Evolutionary conservation across 2,113 vertebrate genomes (phyloP).

Genomic region (Sinocyclocheilus anophthalmus): DNA sequence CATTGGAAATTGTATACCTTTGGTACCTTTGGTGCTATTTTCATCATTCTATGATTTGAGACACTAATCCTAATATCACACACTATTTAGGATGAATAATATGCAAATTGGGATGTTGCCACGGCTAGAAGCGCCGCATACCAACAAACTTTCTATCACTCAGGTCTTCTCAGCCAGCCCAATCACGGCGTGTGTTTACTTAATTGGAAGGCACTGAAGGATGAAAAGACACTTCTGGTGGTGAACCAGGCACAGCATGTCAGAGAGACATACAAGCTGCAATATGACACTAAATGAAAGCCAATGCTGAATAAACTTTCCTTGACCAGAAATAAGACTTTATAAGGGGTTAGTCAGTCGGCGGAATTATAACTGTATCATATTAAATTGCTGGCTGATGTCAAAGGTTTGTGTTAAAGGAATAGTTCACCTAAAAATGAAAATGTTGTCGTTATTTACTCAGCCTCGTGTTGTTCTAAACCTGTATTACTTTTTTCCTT

Average conservation of each 20-base stretch:
- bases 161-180: slow-evolving; percentile 9
- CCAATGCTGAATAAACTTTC: not conserved
- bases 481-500: too few relatives aligned
- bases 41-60: slow-evolving; percentile 18
- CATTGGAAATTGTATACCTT: not conserved
- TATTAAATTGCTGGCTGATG: slow-evolving; percentile 12
- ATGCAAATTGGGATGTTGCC: slow-evolving; percentile 30
- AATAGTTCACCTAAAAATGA: not conserved
- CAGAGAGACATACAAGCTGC: slow-evolving; percentile 12
- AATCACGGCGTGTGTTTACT: slow-evolving; percentile 41
- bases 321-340: not conserved
- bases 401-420: not conserved
- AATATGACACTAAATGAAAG: slow-evolving; percentile 34
- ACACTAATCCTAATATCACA: slow-evolving; percentile 24
- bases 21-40: slow-evolving; percentile 10
- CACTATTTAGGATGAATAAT: slow-evolving; percentile 23
- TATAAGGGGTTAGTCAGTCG: not conserved
- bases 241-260: slow-evolving; percentile 21
- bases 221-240: slow-evolving; percentile 35
- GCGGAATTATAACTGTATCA: not conserved
- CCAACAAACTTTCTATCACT: slow-evolving; percentile 24
- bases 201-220: slow-evolving; percentile 51
- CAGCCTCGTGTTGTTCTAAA: not conserved
- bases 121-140: not conserved
- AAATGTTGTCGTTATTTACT: not conserved